Percentiles rank a stretch among this genome's conserved stretches.
Evolutionary conservation across 2,888 invertebrate genomes (phyloP).

Genomic region (Ornithoptera priamus): DNA sequence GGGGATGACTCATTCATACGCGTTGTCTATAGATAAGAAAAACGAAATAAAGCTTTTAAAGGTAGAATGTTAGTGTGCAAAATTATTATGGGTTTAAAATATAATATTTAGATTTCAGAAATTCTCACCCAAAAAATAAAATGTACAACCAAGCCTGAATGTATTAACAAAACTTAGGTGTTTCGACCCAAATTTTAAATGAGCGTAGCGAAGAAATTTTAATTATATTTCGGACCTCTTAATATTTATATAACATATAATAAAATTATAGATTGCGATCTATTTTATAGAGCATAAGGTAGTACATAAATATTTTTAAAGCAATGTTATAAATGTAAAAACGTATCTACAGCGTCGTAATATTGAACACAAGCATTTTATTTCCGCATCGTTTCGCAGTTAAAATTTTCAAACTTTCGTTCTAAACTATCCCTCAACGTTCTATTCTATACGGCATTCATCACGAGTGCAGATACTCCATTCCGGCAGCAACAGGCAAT

Average conservation of each 20-base stretch:
- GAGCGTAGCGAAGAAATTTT: no score
- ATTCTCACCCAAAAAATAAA: no score
- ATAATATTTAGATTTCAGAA: not conserved
- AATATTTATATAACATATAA: not conserved
- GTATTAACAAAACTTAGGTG: no score
- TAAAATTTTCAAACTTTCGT: slow-evolving; percentile 15
- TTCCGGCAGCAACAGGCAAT: slow-evolving; percentile 26
- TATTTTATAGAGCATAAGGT: not conserved
- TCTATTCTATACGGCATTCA: slow-evolving; percentile 14
- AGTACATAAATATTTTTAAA: not conserved
- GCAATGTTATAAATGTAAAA: not conserved
- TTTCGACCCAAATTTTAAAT: no score
- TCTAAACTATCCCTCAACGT: not conserved
- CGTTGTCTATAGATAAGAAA: not conserved
- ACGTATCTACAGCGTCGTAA: not conserved
- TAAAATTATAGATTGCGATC: not conserved
- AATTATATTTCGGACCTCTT: no score
- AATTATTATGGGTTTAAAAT: not conserved
- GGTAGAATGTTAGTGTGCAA: not conserved
- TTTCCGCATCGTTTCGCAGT: slow-evolving; percentile 1
- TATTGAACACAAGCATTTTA: slow-evolving; percentile 15
- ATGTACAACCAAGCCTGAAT: no score
- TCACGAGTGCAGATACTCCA: slow-evolving; percentile 22
- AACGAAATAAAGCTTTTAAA: not conserved
- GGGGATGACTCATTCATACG: slow-evolving; percentile 20